Percentiles rank a stretch among this genome's conserved stretches.
These are phyloP conservation scores for Liasis olivaceus DNA, from an alignment of 2,797 vertebrate species.

Conservation along the genomic window DNA sequence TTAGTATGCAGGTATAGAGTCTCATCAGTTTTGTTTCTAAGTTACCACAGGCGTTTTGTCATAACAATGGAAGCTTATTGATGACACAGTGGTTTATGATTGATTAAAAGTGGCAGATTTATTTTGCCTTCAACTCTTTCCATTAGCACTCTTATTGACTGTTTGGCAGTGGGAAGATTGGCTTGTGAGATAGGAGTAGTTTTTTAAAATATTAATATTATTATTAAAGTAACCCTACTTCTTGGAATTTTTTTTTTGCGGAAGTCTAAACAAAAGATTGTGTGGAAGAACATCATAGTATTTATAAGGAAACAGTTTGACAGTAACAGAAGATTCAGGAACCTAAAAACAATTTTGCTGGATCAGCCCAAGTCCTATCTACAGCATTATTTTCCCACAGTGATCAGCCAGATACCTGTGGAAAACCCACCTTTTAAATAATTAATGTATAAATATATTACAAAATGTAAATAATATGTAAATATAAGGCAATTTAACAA, in stretches of 20 bases:
- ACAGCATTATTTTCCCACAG: background rate
- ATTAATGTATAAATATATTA: background rate
- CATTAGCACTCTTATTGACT: constrained; percentile 77
- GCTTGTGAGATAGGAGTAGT: constrained; percentile 52
- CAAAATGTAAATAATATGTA: too few species aligned
- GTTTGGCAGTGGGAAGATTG: constrained; percentile 72
- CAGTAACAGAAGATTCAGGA: background rate
- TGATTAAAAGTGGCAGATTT: constrained; percentile 81
- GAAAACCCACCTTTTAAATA: background rate
- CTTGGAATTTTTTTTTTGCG: background rate
- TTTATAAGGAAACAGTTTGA: background rate
- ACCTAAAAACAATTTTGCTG: background rate
- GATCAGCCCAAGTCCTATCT: background rate
- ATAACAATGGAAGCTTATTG: constrained; percentile 56
- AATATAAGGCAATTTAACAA: too few species aligned
- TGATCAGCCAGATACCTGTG: background rate
- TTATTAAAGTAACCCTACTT: background rate
- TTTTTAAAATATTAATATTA: background rate
- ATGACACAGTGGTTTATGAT: constrained; percentile 69
- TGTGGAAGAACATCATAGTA: background rate
- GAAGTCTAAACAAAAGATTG: background rate
- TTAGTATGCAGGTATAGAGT: constrained; percentile 33
- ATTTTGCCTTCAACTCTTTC: constrained; percentile 77
- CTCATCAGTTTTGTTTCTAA: constrained; percentile 49
- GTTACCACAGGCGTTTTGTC: constrained; percentile 55